These are phyloP conservation scores for Rotaria magnacalcarata DNA, from an alignment of 2,888 invertebrate species.

Conservation along the genomic window DNA sequence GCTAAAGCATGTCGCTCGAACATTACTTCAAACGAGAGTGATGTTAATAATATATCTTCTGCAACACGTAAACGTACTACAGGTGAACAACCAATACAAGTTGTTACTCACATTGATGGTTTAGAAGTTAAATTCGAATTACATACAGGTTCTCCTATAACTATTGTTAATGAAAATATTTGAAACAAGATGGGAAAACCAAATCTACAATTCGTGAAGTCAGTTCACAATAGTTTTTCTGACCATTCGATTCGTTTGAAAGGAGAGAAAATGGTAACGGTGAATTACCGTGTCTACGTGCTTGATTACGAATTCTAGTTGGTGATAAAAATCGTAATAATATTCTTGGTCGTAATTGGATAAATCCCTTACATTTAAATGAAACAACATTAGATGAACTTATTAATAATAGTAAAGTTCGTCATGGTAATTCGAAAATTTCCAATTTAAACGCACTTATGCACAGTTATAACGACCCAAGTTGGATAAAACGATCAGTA, in stretches of 20 bases:
- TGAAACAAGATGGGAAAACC: neutral
- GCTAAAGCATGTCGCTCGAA: neutral
- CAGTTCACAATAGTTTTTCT: neutral
- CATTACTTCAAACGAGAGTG: neutral
- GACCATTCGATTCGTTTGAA: neutral
- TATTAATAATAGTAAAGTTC: too few relatives aligned
- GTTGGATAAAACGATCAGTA: too few relatives aligned
- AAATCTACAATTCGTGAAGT: neutral
- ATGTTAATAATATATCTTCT: neutral
- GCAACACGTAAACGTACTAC: neutral
- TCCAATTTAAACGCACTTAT: neutral
- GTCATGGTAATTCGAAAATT: too few relatives aligned
- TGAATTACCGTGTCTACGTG: neutral
- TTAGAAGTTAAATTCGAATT: neutral
- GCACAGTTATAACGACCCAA: neutral
- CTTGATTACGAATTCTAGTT: neutral
- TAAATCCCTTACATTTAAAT: neutral
- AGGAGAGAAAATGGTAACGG: neutral
- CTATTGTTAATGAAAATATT: neutral
- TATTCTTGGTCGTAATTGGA: neutral
- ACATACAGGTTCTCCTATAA: neutral
- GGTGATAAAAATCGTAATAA: neutral
- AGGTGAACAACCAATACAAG: neutral
- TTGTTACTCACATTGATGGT: neutral
- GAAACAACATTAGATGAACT: neutral